Base-by-base conservation (phyloP, 1,140 invertebrate genomes). In the Camponotus vicinus region DNA sequence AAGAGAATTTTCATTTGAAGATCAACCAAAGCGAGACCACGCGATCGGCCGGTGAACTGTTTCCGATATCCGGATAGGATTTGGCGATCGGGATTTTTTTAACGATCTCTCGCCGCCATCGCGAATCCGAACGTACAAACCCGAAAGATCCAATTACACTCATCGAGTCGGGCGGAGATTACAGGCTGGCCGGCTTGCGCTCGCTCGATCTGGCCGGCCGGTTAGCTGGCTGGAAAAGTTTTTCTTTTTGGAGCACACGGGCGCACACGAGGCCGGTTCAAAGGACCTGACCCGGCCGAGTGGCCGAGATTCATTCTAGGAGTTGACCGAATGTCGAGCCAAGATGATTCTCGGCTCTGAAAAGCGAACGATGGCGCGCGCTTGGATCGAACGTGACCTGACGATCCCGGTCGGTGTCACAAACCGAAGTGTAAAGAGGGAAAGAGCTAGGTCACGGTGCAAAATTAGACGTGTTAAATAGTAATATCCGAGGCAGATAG, bases 301-400 rank as follows among this genome's bases (percentile, higher is more conserved):
- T 92, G 90, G 90, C 88, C 90, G 90, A 91, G 63, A 92, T 91
- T 75, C 85, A 87, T 89, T 90, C 85, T 85, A 76, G 66, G 67
- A 85, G 85, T 77, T 90, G 88, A 88, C 86, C 86, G 66, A 80
- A 91, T 77, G 71, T 80, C 64, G 61, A 52, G 52, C 32, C 83
- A 73, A 88, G 75, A 89, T 85, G 61, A 71, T 70, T 89, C 85
- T 85, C 61, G 34, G 37, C 59, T 78, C 52, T 73, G 85, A 75
- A 90, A 90, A 61, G 55, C 75, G 82, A 64, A 63, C 52, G 61
- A 57, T 69, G 78, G 52, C 67, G 75, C 59, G 61, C 32, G 61
- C 55, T 57, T 45, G 49, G 67, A 89, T 83, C 84, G 84, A 86
- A 78, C 66, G 27, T 63, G 69, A 88, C 69, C 80, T 18, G 32